Base-by-base conservation (phyloP, 2,888 invertebrate genomes). In the Hipparchia sbordonii region DNA sequence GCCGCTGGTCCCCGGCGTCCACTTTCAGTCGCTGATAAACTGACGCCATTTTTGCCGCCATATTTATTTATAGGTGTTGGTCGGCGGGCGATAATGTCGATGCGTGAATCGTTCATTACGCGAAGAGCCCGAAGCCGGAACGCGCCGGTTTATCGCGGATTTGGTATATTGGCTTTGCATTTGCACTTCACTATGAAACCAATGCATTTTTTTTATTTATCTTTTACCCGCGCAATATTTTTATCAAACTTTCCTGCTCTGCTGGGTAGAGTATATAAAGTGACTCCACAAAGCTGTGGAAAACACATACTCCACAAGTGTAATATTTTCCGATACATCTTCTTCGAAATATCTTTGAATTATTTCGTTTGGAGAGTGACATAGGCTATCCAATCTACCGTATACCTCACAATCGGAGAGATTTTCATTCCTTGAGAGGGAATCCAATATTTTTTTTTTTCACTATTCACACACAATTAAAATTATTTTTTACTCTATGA, bases 11-110 rank as follows among this genome's bases (percentile, higher is more conserved):
- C 94, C 94, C 86, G 86, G 92, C 84, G 93, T 88, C 93, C 93
- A 92, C 92, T 93, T 93, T 91, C 91, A 87, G 84, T 82, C 83
- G 82, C 92, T 93, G 94, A 94, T 94, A 94, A 93, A 94, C 91
- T 89, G 93, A 79, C 85, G 87, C 92, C 90, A 93, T 94, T 94
- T 94, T 94, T 94, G 87, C 91, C 90, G 88, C 91, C 89, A 91
- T 93, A 93, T 94, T 93, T 94, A 93, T 94, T 94, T 94, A 94
- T 94, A 89, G 92, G 88, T 87, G 87, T 84, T 84, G 85, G 85
- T 85, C 68, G 70, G 76, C 80, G 80, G 81, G 85, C 86, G 92
- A 92, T 94, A 90, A 92, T 91, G 87, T 84, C 85, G 83, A 88
- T 88, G 84, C 84, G 85, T 79, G 85, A 85, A 86, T 84, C 86